Evolutionary conservation across 2,113 vertebrate species (phyloP), one percentile per base, ranked within the genome.

Genomic region (Erythrocercus mccallii): DNA sequence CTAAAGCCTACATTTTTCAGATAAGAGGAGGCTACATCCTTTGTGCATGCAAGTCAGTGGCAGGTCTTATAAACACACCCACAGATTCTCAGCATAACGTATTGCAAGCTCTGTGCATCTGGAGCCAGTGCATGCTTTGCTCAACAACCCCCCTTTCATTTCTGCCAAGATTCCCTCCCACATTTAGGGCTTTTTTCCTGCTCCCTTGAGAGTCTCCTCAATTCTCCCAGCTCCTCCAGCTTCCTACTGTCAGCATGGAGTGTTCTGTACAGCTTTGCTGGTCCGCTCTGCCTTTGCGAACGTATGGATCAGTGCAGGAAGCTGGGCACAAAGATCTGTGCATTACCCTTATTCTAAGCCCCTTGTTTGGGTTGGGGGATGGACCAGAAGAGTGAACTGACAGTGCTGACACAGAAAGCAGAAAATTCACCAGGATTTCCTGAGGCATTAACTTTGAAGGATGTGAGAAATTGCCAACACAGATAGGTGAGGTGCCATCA

Each of bases 111-210:
- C 78, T 86, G 60, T 92, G 83, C 7, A 7, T 92, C 91, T 81
- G 74, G 47, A 94, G 86, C 66, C 88, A 88, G 76, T 40, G 77
- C 90, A 76, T 81, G 60, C 86, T 97, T 96, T 94, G 44, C 82
- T 96, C 70, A 92, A 74, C 89, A 87, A 80, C 94, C 79, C 92
- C 89, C 79, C 58, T 78, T 90, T 88, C 60, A 73, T 76, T 95
- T 96, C 82, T 96, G 96, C 95, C 92, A 97, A 96, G 88, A 96
- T 94, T 96, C 45, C 92, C 92, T 96, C 96, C 95, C 80, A 96
- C 95, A 96, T 90, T 96, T 81, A 50, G 31, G 92, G 71, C 72
- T 81, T 86, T 48, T 53, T 89, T 84, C 87, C 73, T 78, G 35
- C 77, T 93, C 92, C 45, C 61, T 94, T 78, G 86, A 86, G 90